A percentile compares a stretch with the other conserved stretches of the same genome.
Conservation (phyloP, 1,140 invertebrate species). For the Drosophila obscura region DNA sequence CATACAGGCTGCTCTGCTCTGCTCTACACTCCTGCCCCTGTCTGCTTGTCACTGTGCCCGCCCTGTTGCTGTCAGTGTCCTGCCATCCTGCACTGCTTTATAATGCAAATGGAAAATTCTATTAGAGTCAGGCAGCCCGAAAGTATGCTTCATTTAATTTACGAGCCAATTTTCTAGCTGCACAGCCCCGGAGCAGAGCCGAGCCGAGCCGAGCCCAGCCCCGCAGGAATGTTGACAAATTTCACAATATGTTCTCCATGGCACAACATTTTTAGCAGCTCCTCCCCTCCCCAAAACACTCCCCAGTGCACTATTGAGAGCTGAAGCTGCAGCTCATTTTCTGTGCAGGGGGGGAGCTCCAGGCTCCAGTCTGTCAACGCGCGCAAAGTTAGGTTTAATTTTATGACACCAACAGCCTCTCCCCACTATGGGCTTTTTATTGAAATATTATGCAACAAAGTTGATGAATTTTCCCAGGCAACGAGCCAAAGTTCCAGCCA, state of each 20-base stretch:
- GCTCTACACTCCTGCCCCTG: neutral
- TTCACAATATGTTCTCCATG: constrained; percentile 65
- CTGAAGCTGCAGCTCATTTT: constrained; percentile 35
- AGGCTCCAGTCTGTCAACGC: constrained; percentile 40
- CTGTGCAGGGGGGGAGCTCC: neutral
- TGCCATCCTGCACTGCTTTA: constrained; percentile 47
- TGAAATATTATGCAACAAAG: constrained; percentile 83
- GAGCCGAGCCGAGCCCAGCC: neutral
- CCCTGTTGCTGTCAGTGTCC: constrained; percentile 4
- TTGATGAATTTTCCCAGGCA: constrained; percentile 80
- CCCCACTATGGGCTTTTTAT: constrained; percentile 60
- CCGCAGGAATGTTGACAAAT: constrained; percentile 49
- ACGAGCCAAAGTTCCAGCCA: constrained; percentile 45
- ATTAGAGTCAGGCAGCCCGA: constrained; percentile 39
- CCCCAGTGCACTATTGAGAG: constrained; percentile 74
- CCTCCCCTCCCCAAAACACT: constrained; percentile 42
- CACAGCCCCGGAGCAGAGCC: neutral
- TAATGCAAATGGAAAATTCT: constrained; percentile 70
- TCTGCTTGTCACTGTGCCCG: constrained; percentile 4
- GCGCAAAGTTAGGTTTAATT: constrained; percentile 73
- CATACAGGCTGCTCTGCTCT: constrained; percentile 45
- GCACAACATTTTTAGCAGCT: constrained; percentile 22
- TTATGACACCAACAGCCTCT: constrained; percentile 58
- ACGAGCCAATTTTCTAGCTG: constrained; percentile 62
- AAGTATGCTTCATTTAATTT: constrained; percentile 66